Evolutionary conservation across 2,797 vertebrate genomes (phyloP), one percentile per base, ranked within the genome.

Genomic region (Eupleurogrammus muticus): DNA sequence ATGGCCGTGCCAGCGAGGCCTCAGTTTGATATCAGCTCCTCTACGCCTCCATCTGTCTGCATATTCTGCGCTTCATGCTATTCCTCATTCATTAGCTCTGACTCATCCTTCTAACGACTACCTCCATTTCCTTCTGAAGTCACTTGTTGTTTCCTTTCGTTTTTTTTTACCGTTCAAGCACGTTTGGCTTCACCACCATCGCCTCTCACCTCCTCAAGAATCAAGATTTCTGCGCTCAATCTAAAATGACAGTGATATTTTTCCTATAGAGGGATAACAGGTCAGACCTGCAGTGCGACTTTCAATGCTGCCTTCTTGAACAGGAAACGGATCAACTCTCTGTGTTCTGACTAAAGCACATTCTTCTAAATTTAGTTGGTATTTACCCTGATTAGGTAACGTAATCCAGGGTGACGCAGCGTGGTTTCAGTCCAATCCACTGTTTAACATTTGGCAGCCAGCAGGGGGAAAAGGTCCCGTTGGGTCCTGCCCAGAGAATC

Each of bases 41-140:
- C 54, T 47, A 74, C 53, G 71, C 79, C 83, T 87, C 86, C 84
- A 86, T 90, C 86, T 89, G 87, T 82, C 79, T 78, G 32, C 71
- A 74, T 51, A 36, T 79, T 80, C 61, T 73, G 57, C 65, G 65
- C 14, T 75, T 38, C 81, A 77, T 78, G 77, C 63, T 78, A 70
- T 77, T 86, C 73, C 59, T 77, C 70, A 82, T 80, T 86, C 81
- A 85, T 86, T 73, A 77, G 70, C 55, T 75, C 64, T 91, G 85
- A 88, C 81, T 87, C 86, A 89, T 85, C 66, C 36, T 61, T 79
- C 74, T 82, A 83, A 90, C 86, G 84, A 87, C 72, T 54, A 84
- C 66, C 60, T 80, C 70, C 53, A 64, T 80, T 83, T 85, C 58
- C 76, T 81, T 70, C 50, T 51, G 60, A 80, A 76, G 77, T 69